phyloP scores from a whole-genome alignment of 2,113 vertebrate species.

The Percina caprodes region DNA sequence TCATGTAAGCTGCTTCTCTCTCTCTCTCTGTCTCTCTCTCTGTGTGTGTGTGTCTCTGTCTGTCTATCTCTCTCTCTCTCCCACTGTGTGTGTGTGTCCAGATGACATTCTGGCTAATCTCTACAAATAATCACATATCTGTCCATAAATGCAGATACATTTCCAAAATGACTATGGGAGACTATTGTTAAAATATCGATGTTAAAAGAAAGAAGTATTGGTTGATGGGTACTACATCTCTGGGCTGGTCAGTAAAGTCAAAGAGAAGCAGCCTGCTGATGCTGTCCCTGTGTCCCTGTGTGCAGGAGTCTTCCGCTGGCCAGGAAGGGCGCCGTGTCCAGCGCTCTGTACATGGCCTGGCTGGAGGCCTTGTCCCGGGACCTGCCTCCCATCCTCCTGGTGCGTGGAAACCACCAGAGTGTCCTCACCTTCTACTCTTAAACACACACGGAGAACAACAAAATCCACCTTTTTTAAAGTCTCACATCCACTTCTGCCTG shows the following conservation, averaged over 20 bases:
- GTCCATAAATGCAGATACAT: no score
- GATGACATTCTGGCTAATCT: no score
- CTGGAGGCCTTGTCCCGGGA: conserved; percentile 94
- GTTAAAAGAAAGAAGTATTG: no score
- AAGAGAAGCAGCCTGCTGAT: background rate
- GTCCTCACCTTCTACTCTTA: conserved; percentile 99
- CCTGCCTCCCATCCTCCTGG: conserved; percentile 93
- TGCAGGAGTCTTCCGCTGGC: conserved; percentile 96
- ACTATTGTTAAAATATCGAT: no score
- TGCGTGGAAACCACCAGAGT: conserved; percentile 98
- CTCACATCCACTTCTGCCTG: conserved; percentile 51
- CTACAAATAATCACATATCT: no score
- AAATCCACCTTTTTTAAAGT: conserved; percentile 21
- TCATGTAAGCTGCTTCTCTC: conserved; percentile 85
- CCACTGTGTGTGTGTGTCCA: background rate
- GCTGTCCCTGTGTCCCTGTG: no score
- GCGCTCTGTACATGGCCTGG: conserved; percentile 98
- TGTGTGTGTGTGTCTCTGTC: background rate
- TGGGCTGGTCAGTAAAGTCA: background rate
- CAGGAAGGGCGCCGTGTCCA: conserved; percentile 94
- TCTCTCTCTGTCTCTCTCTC: conserved; percentile 25
- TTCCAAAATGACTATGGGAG: no score
- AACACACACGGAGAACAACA: conserved; percentile 28
- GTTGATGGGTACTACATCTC: no score
- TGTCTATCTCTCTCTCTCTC: background rate